Base-by-base conservation (phyloP, 2,888 invertebrate genomes). In the Scaeva pyrastri region DNA sequence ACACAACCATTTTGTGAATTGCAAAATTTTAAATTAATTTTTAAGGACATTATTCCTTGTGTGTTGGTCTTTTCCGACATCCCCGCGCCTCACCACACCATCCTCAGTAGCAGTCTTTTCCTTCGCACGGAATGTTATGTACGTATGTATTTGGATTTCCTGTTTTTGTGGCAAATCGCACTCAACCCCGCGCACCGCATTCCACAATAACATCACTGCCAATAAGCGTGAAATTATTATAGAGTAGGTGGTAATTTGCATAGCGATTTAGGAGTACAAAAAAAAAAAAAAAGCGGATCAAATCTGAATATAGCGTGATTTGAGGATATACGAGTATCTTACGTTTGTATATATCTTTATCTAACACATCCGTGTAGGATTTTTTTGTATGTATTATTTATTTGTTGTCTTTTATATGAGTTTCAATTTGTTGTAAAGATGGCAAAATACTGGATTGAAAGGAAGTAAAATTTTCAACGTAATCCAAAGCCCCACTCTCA, bases 21-120 rank as follows among this genome's bases (percentile, higher is more conserved):
- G 73, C 85, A 76, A 60, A 50, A 76, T 80, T 80, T 80, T 72
- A 76, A 85, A 85, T 85, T 85, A 85, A 80, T 85, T 85, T 83
- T 85, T 80, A 80, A 85, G 80, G 66, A 76, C 76, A 52, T 52
- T 14, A 26, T 23, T 23, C 14, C 23, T 52, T n/a, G 23, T 21
- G n/a, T n/a, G n/a, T n/a, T n/a, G n/a, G n/a, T n/a, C n/a, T n/a
- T n/a, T n/a, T n/a, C n/a, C 12, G 11, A 16, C 36, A n/a, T 2
- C 3, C 5, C 6, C 5, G 10, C 10, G 11, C 19, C 19, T 2
- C 19, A 2, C 5, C 31, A 7, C 31, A 8, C 31, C 31, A 7
- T 5, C 1, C 31, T n/a, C n/a, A n/a, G n/a, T n/a, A n/a, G n/a
- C n/a, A n/a, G n/a, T n/a, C n/a, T n/a, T n/a, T n/a, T 19, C 50